Conservation (phyloP, 2,113 vertebrate genomes). For the Tychaedon coryphoeus region DNA sequence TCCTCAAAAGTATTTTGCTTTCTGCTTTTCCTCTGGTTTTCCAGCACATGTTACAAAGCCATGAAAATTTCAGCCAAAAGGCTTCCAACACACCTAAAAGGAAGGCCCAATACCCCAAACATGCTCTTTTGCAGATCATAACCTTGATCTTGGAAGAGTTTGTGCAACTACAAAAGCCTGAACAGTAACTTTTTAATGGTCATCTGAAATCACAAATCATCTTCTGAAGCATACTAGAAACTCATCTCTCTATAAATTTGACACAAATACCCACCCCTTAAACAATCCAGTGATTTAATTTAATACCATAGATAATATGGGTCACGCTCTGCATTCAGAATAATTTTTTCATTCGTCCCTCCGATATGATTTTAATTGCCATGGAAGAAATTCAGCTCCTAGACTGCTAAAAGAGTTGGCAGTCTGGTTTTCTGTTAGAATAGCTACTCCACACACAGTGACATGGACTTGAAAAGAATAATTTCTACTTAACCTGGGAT, state of each 20-base stretch:
- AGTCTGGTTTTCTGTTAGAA: neutral
- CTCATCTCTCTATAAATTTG: neutral
- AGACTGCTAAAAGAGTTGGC: neutral
- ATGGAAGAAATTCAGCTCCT: neutral
- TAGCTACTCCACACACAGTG: neutral
- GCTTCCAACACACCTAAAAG: neutral
- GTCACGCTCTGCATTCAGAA: neutral
- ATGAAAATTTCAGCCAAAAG: neutral
- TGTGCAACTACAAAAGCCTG: neutral
- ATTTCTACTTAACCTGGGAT: neutral
- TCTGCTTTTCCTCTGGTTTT: neutral
- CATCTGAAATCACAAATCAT: neutral
- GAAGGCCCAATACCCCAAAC: neutral
- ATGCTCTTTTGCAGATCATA: fast-evolving
- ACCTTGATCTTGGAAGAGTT: neutral
- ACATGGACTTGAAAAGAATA: neutral
- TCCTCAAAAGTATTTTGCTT: neutral
- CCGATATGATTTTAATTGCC: neutral
- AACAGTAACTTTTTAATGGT: neutral
- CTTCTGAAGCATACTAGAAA: neutral
- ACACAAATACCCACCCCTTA: neutral
- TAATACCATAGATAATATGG: neutral
- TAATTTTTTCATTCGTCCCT: neutral
- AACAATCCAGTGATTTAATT: neutral
- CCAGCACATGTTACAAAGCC: neutral